phyloP scores from a whole-genome alignment of 2,797 vertebrate species.

The Leptatherina wallacei region DNA sequence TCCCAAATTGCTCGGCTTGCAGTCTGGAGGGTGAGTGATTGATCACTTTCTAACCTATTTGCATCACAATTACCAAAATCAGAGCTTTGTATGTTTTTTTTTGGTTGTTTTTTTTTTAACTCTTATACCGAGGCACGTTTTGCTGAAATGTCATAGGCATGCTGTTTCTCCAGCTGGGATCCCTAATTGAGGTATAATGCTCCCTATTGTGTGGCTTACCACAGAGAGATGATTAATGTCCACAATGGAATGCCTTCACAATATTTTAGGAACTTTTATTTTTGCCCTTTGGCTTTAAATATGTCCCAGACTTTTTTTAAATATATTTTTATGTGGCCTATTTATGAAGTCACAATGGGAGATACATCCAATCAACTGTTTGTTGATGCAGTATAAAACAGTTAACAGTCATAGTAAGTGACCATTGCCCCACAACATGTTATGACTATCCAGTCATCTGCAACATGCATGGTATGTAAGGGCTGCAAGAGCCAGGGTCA shows the following conservation, averaged over 20 bases:
- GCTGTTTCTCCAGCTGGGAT: constrained; percentile 20
- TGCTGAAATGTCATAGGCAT: constrained; percentile 30
- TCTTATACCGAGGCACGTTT: constrained; percentile 8
- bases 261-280: constrained; percentile 6
- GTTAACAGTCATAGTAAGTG: constrained; percentile 26
- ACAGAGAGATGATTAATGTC: constrained; percentile 13
- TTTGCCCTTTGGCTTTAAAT: constrained; percentile 1
- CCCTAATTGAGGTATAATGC: constrained; percentile 2
- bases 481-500: constrained; percentile 6
- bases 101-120: constrained; percentile 27
- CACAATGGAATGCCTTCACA: constrained; percentile 6
- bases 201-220: constrained; percentile 11
- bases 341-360: not conserved
- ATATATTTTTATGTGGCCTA: not conserved
- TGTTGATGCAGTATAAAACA: not conserved
- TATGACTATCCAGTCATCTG: constrained; percentile 37
- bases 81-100: constrained; percentile 38
- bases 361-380: constrained; percentile 9
- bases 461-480: constrained; percentile 21
- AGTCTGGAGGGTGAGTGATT: constrained; percentile 91
- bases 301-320: not conserved
- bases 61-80: constrained; percentile 43
- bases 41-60: constrained; percentile 46
- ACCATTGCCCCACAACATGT: constrained; percentile 13
- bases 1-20: constrained; percentile 89